Evolutionary conservation across 2,888 invertebrate genomes (phyloP).

Genomic region (Drosophila dives): DNA sequence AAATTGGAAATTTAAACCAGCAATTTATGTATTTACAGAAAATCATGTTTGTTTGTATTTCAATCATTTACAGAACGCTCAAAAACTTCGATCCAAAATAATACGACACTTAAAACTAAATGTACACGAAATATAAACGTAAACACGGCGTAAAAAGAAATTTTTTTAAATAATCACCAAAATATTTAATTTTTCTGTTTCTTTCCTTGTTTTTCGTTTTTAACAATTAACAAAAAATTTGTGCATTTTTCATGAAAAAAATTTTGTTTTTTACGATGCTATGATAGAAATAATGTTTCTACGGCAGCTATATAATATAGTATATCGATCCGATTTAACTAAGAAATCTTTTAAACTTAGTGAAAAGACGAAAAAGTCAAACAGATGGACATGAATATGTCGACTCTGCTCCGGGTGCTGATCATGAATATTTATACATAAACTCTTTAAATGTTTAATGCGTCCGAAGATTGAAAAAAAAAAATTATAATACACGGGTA

Average conservation of each 20-base stretch:
- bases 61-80: slow-evolving; percentile 69
- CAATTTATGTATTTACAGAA: slow-evolving; percentile 64
- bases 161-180: background rate
- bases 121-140: background rate
- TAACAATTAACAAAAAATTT: background rate
- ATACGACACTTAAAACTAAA: slow-evolving; percentile 40
- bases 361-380: background rate
- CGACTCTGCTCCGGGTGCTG: background rate
- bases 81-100: slow-evolving; percentile 30
- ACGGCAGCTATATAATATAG: background rate
- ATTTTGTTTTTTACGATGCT: background rate
- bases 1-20: slow-evolving; percentile 62
- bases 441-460: background rate
- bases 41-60: slow-evolving; percentile 15
- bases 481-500: background rate
- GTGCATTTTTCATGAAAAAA: background rate
- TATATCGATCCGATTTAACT: background rate
- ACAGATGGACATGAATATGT: background rate
- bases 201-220: background rate
- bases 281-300: background rate
- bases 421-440: background rate
- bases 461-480: background rate
- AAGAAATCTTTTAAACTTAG: background rate
- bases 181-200: background rate
- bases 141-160: background rate